A percentile compares a stretch with the other conserved stretches of the same genome.
Conservation (phyloP, 2,888 invertebrate species). For the Endotricha flammealis region DNA sequence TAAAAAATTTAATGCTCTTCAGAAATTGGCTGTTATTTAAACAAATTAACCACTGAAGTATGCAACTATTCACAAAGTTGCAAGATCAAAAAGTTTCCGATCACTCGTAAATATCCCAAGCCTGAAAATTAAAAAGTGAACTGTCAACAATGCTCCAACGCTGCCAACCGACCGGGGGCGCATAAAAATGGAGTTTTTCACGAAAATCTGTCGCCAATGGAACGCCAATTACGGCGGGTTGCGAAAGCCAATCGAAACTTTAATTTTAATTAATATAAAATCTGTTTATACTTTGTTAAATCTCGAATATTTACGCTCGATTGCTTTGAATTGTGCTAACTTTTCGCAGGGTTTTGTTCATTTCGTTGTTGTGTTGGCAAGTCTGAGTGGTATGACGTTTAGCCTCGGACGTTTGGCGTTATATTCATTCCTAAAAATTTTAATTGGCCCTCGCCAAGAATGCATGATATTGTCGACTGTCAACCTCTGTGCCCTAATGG, state of each 20-base stretch:
- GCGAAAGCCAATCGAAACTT: constrained; percentile 13
- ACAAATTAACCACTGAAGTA: too few relatives aligned
- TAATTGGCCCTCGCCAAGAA: too few relatives aligned
- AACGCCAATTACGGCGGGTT: constrained; percentile 23
- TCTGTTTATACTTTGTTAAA: constrained; percentile 1
- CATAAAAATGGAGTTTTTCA: constrained; percentile 13
- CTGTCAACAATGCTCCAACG: constrained; percentile 6
- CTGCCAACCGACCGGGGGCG: neutral
- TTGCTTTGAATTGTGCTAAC: constrained; percentile 5
- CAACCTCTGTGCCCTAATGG: too few relatives aligned
- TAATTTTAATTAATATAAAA: constrained; percentile 17
- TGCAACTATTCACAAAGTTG: too few relatives aligned
- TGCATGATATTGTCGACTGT: too few relatives aligned
- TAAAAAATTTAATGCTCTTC: neutral
- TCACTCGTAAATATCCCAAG: too few relatives aligned
- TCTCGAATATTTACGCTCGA: constrained; percentile 12
- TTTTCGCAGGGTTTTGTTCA: constrained; percentile 3
- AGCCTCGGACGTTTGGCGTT: too few relatives aligned
- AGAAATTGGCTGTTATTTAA: too few relatives aligned
- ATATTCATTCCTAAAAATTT: too few relatives aligned
- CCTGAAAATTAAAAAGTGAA: constrained; percentile 8
- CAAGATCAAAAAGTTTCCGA: too few relatives aligned
- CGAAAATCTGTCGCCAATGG: constrained; percentile 28
- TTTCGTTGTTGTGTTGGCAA: constrained; percentile 2
- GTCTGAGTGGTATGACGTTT: neutral